phyloP scores from a whole-genome alignment of 30 jellyfish, hydroid and myxozoan species.

The Cassiopea xamachana region DNA sequence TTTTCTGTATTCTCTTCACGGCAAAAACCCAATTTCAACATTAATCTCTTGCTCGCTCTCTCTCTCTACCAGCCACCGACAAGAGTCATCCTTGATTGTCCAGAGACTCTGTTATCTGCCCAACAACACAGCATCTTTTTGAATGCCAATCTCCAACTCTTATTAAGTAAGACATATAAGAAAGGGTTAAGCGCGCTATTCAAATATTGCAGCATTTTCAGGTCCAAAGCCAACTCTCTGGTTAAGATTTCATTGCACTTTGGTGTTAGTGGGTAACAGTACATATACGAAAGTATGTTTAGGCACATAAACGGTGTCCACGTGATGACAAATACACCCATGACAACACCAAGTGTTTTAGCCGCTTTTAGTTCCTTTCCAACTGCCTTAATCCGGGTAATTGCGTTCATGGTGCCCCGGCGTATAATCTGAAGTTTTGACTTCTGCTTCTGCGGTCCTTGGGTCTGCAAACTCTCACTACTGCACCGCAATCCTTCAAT shows the following conservation, averaged over 20 bases:
- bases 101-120: constrained; percentile 13
- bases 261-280: constrained; percentile 40
- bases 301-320: constrained; percentile 95
- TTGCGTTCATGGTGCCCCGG: constrained; percentile 59
- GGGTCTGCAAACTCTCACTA: background rate
- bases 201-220: constrained; percentile 82
- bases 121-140: constrained; percentile 59
- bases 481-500: background rate
- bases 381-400: constrained; percentile 38
- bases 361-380: constrained; percentile 94
- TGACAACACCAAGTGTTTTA: constrained; percentile 75
- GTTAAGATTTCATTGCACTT: constrained; percentile 33
- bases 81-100: constrained; percentile 25
- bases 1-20: background rate
- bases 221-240: constrained; percentile 40
- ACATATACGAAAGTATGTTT: constrained; percentile 58
- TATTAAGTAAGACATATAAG: constrained; percentile 75
- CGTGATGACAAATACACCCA: constrained; percentile 78
- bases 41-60: background rate
- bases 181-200: constrained; percentile 88
- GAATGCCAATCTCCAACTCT: constrained; percentile 86
- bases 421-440: constrained; percentile 5
- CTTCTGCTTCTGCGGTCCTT: background rate
- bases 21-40: background rate
- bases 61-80: constrained; percentile 61